Percentiles rank a stretch among this genome's conserved stretches.
These are phyloP conservation scores for Piprites chloris DNA, from an alignment of 2,113 vertebrate species.

Conservation along the genomic window DNA sequence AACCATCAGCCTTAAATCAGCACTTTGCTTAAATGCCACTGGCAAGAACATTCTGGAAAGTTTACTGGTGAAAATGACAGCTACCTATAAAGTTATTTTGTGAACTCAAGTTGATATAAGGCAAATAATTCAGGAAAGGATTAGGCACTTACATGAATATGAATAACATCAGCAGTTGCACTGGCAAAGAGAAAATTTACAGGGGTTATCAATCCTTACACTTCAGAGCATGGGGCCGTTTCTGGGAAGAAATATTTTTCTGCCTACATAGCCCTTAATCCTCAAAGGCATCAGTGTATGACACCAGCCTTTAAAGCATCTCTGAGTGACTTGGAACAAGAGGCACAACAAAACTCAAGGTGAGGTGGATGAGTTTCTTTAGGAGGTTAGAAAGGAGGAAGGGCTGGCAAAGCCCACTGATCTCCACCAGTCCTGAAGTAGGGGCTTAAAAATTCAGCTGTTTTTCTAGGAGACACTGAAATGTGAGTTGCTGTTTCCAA, in stretches of 20 bases:
- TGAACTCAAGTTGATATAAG: constrained; percentile 28
- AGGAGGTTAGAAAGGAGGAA: not conserved
- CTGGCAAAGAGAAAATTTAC: constrained; percentile 39
- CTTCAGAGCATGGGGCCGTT: constrained; percentile 6
- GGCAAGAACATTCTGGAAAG: constrained; percentile 21
- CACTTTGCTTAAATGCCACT: not conserved
- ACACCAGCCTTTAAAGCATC: not conserved
- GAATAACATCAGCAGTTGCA: constrained; percentile 33
- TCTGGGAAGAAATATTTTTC: constrained; percentile 52
- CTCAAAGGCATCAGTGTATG: not conserved
- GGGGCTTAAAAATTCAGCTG: not conserved
- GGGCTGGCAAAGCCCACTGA: not conserved
- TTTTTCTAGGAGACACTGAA: not conserved
- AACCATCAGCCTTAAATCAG: constrained; percentile 18
- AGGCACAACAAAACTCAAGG: not conserved
- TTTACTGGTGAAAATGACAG: constrained; percentile 23
- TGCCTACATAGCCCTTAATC: constrained; percentile 7
- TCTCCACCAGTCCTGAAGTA: not conserved
- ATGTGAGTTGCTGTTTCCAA: not conserved
- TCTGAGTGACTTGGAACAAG: not conserved
- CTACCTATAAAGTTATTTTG: constrained; percentile 39
- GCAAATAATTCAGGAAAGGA: constrained; percentile 49
- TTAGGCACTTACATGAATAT: constrained; percentile 52
- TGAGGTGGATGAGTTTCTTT: not conserved
- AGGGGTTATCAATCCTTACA: constrained; percentile 42